Evolutionary conservation across 2,797 vertebrate genomes (phyloP).

Genomic region (Liasis olivaceus): DNA sequence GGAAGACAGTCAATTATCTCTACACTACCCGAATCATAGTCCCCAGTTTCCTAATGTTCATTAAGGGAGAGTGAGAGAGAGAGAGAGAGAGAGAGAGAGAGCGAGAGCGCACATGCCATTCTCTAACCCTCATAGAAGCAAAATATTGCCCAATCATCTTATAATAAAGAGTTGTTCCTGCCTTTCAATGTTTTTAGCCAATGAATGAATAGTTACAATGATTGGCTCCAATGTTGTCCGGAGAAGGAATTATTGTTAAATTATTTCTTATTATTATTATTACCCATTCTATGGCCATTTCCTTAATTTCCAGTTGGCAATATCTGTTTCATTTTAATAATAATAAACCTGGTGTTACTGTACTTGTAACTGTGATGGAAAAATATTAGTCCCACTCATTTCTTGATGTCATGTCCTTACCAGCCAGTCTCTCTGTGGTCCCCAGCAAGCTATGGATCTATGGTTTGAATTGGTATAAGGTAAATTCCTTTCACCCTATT

Average conservation of each 20-base stretch:
- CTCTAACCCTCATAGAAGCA: not conserved
- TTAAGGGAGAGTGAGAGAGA: not conserved
- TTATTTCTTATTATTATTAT: not conserved
- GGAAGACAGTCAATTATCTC: not conserved
- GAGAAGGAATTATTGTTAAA: not conserved
- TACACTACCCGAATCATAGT: not conserved
- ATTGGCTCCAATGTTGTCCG: not conserved
- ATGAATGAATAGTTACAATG: not conserved
- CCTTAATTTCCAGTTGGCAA: not conserved
- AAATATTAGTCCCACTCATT: not conserved
- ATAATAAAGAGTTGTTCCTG: not conserved
- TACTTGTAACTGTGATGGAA: not conserved
- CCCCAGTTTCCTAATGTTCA: not conserved
- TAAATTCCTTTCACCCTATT: not conserved
- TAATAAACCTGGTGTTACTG: not conserved
- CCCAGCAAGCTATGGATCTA: not conserved
- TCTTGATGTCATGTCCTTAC: not conserved
- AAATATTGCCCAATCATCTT: not conserved
- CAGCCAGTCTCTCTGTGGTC: too few species aligned
- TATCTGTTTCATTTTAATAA: not conserved
- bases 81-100: not conserved
- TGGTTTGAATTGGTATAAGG: too few species aligned
- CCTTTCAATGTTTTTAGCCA: not conserved
- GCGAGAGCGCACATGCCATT: not conserved
- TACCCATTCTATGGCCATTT: not conserved